These are phyloP conservation scores for Diplolepis rosae DNA, from an alignment of 2,888 invertebrate species.

Conservation along the genomic window DNA sequence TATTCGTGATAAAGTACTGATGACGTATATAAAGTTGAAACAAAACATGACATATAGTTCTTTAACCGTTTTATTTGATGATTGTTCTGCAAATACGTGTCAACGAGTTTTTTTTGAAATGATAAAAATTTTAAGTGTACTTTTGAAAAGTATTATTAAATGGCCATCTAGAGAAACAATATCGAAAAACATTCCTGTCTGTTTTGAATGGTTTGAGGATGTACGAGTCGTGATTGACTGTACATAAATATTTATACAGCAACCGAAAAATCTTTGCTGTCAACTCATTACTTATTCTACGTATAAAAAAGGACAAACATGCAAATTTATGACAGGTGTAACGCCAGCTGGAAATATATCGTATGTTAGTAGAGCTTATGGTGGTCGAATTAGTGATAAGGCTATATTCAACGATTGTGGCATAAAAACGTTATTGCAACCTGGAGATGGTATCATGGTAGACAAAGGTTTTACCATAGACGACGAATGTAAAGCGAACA, in stretches of 20 bases:
- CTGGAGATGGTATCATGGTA: slow-evolving; percentile 45
- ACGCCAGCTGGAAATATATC: slow-evolving; percentile 49
- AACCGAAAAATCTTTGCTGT: neutral
- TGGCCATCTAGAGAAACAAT: slow-evolving; percentile 5
- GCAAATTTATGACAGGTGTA: slow-evolving; percentile 53
- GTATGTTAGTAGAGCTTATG: slow-evolving; percentile 49
- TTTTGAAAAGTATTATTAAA: slow-evolving; percentile 33
- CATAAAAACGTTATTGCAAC: slow-evolving; percentile 30
- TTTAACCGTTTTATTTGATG: slow-evolving; percentile 40
- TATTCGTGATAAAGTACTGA: slow-evolving; percentile 31
- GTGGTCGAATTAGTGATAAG: slow-evolving; percentile 48
- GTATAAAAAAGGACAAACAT: slow-evolving; percentile 39
- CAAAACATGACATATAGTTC: slow-evolving; percentile 39
- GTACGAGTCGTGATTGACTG: neutral
- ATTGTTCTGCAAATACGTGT: slow-evolving; percentile 31
- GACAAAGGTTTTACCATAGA: slow-evolving; percentile 57
- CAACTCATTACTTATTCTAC: neutral
- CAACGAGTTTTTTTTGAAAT: slow-evolving; percentile 40
- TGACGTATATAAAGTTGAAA: slow-evolving; percentile 41
- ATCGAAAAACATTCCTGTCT: neutral
- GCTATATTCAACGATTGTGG: slow-evolving; percentile 48
- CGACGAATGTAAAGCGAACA: slow-evolving; percentile 46
- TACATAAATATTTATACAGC: neutral
- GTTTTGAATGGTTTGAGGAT: neutral
- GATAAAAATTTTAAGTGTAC: slow-evolving; percentile 35